Conservation (phyloP, 2,888 invertebrate species). For the Folsomia manolachei region DNA sequence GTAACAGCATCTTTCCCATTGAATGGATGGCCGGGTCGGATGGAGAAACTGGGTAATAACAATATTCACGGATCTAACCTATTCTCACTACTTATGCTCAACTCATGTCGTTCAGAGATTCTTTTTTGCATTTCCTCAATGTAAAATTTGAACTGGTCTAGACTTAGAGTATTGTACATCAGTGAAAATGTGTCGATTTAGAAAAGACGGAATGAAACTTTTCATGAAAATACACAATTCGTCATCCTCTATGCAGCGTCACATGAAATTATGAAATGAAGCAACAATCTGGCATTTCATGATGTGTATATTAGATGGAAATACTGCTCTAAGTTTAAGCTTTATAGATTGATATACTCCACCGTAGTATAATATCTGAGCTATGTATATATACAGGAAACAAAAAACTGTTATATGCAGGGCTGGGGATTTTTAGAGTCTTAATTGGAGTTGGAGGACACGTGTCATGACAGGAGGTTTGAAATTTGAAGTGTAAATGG, state of each 20-base stretch:
- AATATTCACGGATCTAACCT: neutral
- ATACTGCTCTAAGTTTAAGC: too few relatives aligned
- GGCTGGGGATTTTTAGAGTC: neutral
- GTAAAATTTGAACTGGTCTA: neutral
- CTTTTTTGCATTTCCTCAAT: neutral
- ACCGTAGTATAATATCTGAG: neutral
- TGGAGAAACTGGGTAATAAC: neutral
- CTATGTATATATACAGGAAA: neutral
- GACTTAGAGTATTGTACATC: neutral
- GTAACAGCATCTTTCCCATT: too few relatives aligned
- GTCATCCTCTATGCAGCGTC: neutral
- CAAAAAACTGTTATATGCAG: neutral
- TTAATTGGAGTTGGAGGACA: slow-evolving; percentile 2
- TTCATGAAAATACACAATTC: neutral
- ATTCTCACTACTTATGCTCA: neutral
- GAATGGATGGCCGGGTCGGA: neutral
- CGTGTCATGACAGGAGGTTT: neutral
- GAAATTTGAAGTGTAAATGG: neutral
- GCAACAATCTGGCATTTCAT: neutral
- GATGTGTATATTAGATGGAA: too few relatives aligned
- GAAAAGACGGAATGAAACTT: neutral
- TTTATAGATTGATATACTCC: too few relatives aligned
- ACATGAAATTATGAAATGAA: too few relatives aligned
- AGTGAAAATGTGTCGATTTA: too few relatives aligned
- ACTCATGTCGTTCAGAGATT: neutral